Evolutionary conservation across 1,140 invertebrate genomes (phyloP).

Genomic region (Orussus abietinus): DNA sequence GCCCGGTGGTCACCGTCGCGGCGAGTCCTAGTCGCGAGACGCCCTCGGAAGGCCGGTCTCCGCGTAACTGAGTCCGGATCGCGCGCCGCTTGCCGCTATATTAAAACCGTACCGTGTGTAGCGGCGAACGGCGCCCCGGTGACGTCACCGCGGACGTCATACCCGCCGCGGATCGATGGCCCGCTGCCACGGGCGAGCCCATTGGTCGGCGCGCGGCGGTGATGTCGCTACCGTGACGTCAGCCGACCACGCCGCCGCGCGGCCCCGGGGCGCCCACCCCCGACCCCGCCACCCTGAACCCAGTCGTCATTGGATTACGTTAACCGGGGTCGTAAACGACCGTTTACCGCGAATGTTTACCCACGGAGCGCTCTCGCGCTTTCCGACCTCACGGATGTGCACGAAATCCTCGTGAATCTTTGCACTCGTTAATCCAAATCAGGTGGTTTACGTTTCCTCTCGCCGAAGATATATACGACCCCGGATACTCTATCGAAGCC

Average conservation of each 20-base stretch:
- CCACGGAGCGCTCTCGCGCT: no score
- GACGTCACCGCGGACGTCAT: conserved; percentile 43
- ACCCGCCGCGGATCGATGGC: conserved; percentile 40
- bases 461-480: no score
- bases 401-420: no score
- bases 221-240: conserved; percentile 42
- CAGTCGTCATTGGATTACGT: no score
- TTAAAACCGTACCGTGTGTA: conserved; percentile 53
- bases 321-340: no score
- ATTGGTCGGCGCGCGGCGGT: conserved; percentile 37
- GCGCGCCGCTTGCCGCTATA: conserved; percentile 48
- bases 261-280: conserved; percentile 12
- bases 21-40: conserved; percentile 17
- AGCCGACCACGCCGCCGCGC: conserved; percentile 26
- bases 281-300: conserved; percentile 12
- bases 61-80: conserved; percentile 51
- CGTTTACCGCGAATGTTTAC: no score
- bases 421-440: no score
- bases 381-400: no score
- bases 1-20: neutral
- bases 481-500: no score
- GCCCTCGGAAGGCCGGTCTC: conserved; percentile 46
- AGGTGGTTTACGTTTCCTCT: no score
- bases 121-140: conserved; percentile 29
- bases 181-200: conserved; percentile 26